These are phyloP conservation scores for Porites australiensis DNA, from an alignment of 64 coral and sea anemone species.

Conservation along the genomic window DNA sequence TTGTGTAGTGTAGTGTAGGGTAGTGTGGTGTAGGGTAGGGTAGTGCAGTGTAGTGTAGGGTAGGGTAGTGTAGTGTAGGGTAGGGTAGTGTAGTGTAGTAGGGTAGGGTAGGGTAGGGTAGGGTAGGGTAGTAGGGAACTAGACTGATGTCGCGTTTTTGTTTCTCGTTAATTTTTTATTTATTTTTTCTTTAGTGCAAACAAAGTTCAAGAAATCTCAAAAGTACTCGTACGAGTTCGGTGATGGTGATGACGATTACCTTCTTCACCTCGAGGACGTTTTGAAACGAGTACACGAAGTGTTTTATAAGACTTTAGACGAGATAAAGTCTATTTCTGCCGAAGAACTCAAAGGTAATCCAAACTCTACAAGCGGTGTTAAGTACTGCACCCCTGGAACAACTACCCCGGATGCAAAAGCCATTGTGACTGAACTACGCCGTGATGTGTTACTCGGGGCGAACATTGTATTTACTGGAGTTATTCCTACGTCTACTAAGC, in stretches of 20 bases:
- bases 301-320: constrained; percentile 79
- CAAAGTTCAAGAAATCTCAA: neutral
- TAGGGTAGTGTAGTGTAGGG: too few species aligned
- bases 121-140: too few species aligned
- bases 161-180: neutral
- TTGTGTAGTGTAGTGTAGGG: too few species aligned
- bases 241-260: constrained; percentile 89
- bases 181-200: neutral
- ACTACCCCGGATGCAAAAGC: constrained; percentile 73
- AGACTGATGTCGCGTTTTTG: neutral
- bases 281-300: constrained; percentile 78
- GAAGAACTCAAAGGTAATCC: constrained; percentile 42
- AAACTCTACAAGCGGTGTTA: constrained; percentile 9
- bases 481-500: constrained; percentile 83
- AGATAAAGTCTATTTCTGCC: constrained; percentile 4
- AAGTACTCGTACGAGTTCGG: constrained; percentile 3
- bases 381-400: constrained; percentile 75
- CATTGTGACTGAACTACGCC: constrained; percentile 80
- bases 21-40: too few species aligned
- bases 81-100: too few species aligned
- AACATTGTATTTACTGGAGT: constrained; percentile 96
- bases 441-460: constrained; percentile 67
- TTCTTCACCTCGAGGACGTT: constrained; percentile 95
- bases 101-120: too few species aligned
- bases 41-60: too few species aligned